Evolutionary conservation across 2,888 invertebrate genomes (phyloP), one percentile per base, ranked within the genome.

Genomic region (Beris chalybata): DNA sequence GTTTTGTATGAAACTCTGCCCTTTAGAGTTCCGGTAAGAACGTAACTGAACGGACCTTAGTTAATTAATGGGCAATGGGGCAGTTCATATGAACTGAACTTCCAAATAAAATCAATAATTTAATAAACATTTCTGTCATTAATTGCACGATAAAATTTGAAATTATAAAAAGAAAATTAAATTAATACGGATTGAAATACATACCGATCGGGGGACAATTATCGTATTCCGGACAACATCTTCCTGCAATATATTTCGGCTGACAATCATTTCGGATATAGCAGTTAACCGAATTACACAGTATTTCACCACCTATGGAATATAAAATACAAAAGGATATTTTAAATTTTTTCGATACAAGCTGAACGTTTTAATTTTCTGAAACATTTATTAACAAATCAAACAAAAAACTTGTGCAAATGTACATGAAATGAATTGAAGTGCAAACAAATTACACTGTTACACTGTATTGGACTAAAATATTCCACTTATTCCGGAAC

Each of bases 141-240:
- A 22, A 22, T 22, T 22, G 22, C 22, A 22, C 22, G 3, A 22
- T 22, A 22, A 22, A 22, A 22, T 22, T 22, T 22, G 22, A 22
- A 22, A 22, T 22, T 2, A 22, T 22, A 22, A 22, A 22, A 22
- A 22, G 22, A 3, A 22, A 22, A 22, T 2, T 1, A 3, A 22
- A 22, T 22, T 3, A 22, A 22, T 2, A 22, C 3, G 22, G 22
- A 22, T 22, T 3, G 22, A 30, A 30, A 12, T n/a, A 45, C 59
- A 65, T 67, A 79, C 89, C 88, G 82, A 85, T 82, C 4, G 88
- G 85, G 47, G 91, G 90, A 77, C 92, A 92, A 81, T 91, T 89
- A 76, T 91, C 90, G 77, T 91, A 92, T 77, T 89, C 88, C 1
- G 91, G 91, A 75, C 92, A 92, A 80, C 92, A 92, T 74, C 89